Evolutionary conservation across 2,888 invertebrate genomes (phyloP).

Genomic region (Boloria selene): DNA sequence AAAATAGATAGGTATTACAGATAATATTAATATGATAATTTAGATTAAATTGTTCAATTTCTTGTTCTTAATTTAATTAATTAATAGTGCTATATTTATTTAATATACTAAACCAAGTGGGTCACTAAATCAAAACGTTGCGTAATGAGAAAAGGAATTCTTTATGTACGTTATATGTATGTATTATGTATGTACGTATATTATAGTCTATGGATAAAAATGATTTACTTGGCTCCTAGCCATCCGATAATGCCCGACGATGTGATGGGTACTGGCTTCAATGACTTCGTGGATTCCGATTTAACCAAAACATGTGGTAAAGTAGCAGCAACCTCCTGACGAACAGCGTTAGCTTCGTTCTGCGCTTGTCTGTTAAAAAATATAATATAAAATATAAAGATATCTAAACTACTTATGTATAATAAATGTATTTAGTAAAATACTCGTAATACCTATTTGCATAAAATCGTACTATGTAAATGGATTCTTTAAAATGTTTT

Average conservation of each 20-base stretch:
- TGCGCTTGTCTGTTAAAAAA: slow-evolving; percentile 50
- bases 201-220: slow-evolving; percentile 17
- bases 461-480: slow-evolving; percentile 8
- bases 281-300: slow-evolving; percentile 50
- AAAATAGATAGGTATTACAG: no score
- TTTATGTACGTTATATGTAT: background rate
- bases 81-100: no score
- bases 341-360: slow-evolving; percentile 55
- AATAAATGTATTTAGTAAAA: background rate
- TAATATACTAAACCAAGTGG: no score
- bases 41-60: no score
- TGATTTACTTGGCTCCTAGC: slow-evolving; percentile 63
- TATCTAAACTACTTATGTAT: background rate
- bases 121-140: no score
- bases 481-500: slow-evolving; percentile 24
- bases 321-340: slow-evolving; percentile 51
- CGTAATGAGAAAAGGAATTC: no score
- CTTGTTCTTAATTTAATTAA: no score
- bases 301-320: slow-evolving; percentile 51
- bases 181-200: background rate
- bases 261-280: slow-evolving; percentile 72
- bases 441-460: background rate
- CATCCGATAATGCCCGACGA: slow-evolving; percentile 68
- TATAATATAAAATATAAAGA: background rate
- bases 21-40: no score